Evolutionary conservation across 2,797 vertebrate genomes (phyloP), one percentile per base, ranked within the genome.

Genomic region (Coracias cyanogaster): DNA sequence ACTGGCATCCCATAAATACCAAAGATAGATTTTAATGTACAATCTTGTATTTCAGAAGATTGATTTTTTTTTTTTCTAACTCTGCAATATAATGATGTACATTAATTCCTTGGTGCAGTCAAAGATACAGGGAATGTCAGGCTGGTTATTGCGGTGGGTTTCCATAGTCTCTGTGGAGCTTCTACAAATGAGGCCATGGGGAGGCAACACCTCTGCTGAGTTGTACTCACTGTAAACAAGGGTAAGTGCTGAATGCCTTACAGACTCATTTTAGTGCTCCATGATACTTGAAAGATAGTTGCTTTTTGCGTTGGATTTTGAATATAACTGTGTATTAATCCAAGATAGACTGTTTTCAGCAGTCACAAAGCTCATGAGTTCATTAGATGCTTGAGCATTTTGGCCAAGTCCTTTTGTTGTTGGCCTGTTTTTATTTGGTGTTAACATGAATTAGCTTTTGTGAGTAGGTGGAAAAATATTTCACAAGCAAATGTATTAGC

Each of bases 1-100:
- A 97, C 86, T 96, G 95, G 91, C 95, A 93, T 94, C 54, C 82
- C 93, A 94, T 97, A 96, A 97, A 97, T 95, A 97, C 91, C 95
- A 78, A 92, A 94, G 93, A 96, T 78, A 95, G 82, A 90, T 96
- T 97, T 95, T 95, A 97, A 93, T 92, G 83, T 92, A 83, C 80
- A 71, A 4, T 92, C 73, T 89, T 95, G 88, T 88, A 37, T 88
- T 96, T 96, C 86, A 93, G 91, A 95, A 94, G 96, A 95, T 77
- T 86, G 93, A 96, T 90, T 87, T 80, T 93, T 28, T 39, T 46
- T n/a, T 79, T 10, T 37, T 37, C 86, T 89, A 93, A 89, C 73
- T 81, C 80, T 78, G 89, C 73, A 83, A 43, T 94, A 62, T 90
- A 96, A 95, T 89, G 93, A 78, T 96, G 89, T 70, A 70, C 91